Conservation (phyloP, 2,797 vertebrate genomes). For the Erethizon dorsatum region DNA sequence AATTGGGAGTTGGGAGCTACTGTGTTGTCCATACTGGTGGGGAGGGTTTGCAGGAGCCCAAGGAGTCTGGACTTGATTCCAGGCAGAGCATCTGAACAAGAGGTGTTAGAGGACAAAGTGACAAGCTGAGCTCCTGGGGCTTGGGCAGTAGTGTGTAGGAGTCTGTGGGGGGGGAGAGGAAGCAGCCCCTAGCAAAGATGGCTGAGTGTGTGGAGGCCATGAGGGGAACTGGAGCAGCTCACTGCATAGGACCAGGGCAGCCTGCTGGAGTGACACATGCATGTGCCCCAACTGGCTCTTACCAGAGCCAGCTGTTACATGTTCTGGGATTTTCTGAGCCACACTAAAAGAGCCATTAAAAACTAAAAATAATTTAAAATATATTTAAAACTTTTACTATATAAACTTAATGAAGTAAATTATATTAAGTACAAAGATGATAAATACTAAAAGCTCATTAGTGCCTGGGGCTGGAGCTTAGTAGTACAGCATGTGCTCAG, state of each 20-base stretch:
- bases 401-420: conserved; percentile 1
- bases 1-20: not conserved
- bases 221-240: not conserved
- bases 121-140: not conserved
- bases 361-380: not conserved
- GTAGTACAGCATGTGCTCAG: not conserved
- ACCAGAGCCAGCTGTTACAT: not conserved
- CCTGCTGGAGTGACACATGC: not conserved
- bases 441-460: conserved; percentile 23
- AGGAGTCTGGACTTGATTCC: conserved; percentile 11
- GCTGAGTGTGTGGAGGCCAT: not conserved
- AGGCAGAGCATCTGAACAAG: conserved; percentile 33
- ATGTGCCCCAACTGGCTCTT: not conserved
- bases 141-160: not conserved
- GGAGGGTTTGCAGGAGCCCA: not conserved
- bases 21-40: not conserved
- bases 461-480: not conserved
- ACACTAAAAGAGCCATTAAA: not conserved
- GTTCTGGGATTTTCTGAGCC: conserved; percentile 4
- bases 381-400: not conserved
- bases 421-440: conserved; percentile 40
- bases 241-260: not conserved
- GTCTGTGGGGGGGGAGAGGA: not conserved
- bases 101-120: not conserved
- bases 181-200: not conserved